Evolutionary conservation across 2,888 invertebrate genomes (phyloP), one percentile per base, ranked within the genome.

Genomic region (Cheilosia scutellata): DNA sequence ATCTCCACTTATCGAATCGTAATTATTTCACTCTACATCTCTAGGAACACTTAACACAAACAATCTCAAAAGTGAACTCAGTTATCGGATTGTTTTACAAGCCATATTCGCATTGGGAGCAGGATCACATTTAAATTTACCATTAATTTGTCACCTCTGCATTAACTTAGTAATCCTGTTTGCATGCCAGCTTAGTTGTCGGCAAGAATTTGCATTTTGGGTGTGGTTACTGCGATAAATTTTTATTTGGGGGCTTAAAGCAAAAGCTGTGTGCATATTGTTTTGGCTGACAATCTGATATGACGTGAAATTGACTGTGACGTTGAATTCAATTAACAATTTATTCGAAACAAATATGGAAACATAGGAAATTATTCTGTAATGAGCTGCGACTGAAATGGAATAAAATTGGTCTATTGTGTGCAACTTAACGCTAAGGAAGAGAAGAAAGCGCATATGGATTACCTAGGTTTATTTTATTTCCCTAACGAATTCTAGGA

Each of bases 101-200:
- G n/a, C n/a, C 16, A 16, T 44, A n/a, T 44, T 1, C n/a, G 16
- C 3, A 2, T 31, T 31, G 2, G 31, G 47, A 20, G 47, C 5
- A n/a, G 27, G 27, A 13, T 29, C 13, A 53, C n/a, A 53, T 53
- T 53, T 53, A 31, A 31, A 31, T 53, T 20, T 20, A 20, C 20
- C 53, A 31, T 53, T n/a, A n/a, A n/a, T n/a, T 53, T 53, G 31
- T 31, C 16, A 53, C 29, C n/a, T 53, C 53, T 13, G 53, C 11
- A 53, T 53, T 13, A 53, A 29, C 29, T 31, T 2, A 31, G n/a
- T 53, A 53, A 53, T 53, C 53, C 31, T 13, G n/a, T 53, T 7
- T 53, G 53, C 29, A n/a, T 53, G 53, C 6, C 31, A 31, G 29
- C 51, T 20, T 20, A 51, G 51, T 5, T 29, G 29, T 53, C 5